A percentile compares a stretch with the other conserved stretches of the same genome.
These are phyloP conservation scores for Holcopasites calliopsidis DNA, from an alignment of 1,140 invertebrate species.

Conservation along the genomic window DNA sequence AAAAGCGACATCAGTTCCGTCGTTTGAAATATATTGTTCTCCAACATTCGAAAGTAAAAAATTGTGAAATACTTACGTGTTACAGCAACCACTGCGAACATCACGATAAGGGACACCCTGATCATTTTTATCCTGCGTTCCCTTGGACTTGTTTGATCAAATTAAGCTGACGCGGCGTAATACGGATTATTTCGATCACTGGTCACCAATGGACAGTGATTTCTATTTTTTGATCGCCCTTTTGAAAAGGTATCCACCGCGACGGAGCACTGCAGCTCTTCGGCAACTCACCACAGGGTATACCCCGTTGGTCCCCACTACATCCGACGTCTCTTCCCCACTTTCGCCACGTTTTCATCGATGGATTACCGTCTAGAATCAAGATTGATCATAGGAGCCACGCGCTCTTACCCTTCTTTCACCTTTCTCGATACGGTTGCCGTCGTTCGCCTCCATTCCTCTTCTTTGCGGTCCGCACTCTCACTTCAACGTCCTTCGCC, in stretches of 20 bases:
- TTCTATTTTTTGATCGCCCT: constrained; percentile 62
- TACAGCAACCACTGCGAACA: constrained; percentile 60
- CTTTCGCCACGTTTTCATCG: constrained; percentile 72
- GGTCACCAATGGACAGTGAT: constrained; percentile 7
- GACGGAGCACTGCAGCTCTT: constrained; percentile 71
- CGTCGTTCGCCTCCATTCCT: constrained; percentile 37
- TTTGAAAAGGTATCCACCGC: constrained; percentile 67
- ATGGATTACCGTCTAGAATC: constrained; percentile 59
- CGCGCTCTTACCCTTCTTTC: constrained; percentile 60
- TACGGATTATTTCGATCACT: constrained; percentile 43
- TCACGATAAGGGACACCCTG: constrained; percentile 55
- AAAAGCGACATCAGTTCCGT: no score
- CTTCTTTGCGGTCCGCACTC: constrained; percentile 18
- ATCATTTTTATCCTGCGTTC: constrained; percentile 59
- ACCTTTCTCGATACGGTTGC: constrained; percentile 14
- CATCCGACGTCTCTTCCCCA: constrained; percentile 69
- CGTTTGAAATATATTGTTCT: no score
- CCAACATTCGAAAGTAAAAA: neutral
- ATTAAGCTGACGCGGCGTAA: constrained; percentile 7
- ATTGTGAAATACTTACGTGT: constrained; percentile 68
- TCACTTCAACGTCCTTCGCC: constrained; percentile 51
- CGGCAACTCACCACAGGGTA: constrained; percentile 66
- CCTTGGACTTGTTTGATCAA: neutral
- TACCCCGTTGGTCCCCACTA: constrained; percentile 74
- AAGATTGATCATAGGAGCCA: constrained; percentile 45